Base-by-base conservation (phyloP, 2,888 invertebrate species). In the Harpagoxenus sublaevis region DNA sequence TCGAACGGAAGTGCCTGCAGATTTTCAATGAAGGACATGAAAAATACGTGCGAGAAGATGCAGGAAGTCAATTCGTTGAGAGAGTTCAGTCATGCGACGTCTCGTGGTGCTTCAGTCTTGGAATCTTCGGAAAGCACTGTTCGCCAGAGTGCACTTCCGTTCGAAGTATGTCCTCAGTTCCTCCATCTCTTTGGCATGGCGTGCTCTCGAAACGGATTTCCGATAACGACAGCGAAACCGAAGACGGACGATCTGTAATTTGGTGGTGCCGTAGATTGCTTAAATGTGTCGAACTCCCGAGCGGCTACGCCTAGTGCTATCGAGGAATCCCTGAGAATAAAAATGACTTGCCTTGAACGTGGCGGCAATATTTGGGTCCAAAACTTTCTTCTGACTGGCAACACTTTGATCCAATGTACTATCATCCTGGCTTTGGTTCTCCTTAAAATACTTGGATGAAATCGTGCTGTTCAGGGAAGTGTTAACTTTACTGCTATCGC, bases 151-250 rank as follows among this genome's bases (percentile, higher is more conserved):
- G 31, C 31, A 1, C 31, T 31, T 31, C 31, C 2, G 23, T 23
- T 23, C 23, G 23, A 23, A 23, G 0, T 23, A 23, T 23, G 23
- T 23, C 23, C 23, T 23, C 0, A 23, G 0, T 23, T 23, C 23
- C 23, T 23, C 23, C 23, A 23, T 23, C 23, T 23, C 23, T 23
- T 23, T 23, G 23, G 23, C 23, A 23, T 23, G 23, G 0, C 23
- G 23, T 23, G 23, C 23, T 23, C 23, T 23, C 23, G 23, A 23
- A 96, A 85, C 96, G 96, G 91, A 94, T 96, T 93, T 96, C 96
- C 6, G 94, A 94, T 15, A 95, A 95, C 74, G 94, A 95, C 75
- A 94, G 94, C 73, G 94, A 95, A 65, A 91, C 93, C 31, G 95
- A 94, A 42, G 96, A 94, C 95, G 1, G 95, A 95, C 1, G 96